phyloP scores from a whole-genome alignment of 2,113 vertebrate species.

The Sebastes fasciatus region DNA sequence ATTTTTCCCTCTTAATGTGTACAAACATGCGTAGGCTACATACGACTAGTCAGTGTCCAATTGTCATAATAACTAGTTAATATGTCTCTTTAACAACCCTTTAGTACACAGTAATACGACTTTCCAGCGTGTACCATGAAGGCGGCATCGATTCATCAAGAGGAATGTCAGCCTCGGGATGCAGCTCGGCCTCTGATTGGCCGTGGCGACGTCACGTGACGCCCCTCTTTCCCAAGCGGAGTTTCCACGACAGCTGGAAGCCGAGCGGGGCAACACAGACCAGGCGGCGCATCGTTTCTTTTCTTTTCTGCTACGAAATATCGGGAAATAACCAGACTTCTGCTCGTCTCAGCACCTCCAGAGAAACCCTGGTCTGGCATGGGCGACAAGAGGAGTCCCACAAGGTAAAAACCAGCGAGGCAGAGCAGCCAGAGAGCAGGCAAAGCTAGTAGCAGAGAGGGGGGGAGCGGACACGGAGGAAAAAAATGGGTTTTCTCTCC shows the following conservation, averaged over 20 bases:
- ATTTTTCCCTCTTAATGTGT: neutral
- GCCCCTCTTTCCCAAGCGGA: slow-evolving; percentile 80
- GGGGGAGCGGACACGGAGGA: slow-evolving; percentile 61
- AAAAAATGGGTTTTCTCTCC: slow-evolving; percentile 71
- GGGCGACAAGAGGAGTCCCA: slow-evolving; percentile 99
- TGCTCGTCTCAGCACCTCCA: slow-evolving; percentile 74
- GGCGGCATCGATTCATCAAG: slow-evolving; percentile 69
- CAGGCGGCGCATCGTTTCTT: slow-evolving; percentile 79
- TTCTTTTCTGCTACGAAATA: slow-evolving; percentile 44
- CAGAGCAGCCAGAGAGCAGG: too few relatives aligned
- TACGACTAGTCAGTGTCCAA: too few relatives aligned
- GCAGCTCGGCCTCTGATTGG: slow-evolving; percentile 85
- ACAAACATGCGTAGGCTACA: neutral
- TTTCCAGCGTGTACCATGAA: slow-evolving; percentile 43
- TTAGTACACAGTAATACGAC: neutral
- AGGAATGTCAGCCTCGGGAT: slow-evolving; percentile 80
- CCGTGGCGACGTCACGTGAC: slow-evolving; percentile 84
- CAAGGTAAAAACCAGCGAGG: slow-evolving; percentile 85
- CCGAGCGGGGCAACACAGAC: slow-evolving; percentile 77
- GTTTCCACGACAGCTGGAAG: slow-evolving; percentile 93
- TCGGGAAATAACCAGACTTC: slow-evolving; percentile 64
- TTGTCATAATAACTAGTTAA: neutral
- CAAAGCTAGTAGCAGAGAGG: slow-evolving; percentile 37
- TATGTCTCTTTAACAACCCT: neutral
- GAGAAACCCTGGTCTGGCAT: slow-evolving; percentile 84